phyloP scores from a whole-genome alignment of 2,888 invertebrate genomes.

The Bombylius major region DNA sequence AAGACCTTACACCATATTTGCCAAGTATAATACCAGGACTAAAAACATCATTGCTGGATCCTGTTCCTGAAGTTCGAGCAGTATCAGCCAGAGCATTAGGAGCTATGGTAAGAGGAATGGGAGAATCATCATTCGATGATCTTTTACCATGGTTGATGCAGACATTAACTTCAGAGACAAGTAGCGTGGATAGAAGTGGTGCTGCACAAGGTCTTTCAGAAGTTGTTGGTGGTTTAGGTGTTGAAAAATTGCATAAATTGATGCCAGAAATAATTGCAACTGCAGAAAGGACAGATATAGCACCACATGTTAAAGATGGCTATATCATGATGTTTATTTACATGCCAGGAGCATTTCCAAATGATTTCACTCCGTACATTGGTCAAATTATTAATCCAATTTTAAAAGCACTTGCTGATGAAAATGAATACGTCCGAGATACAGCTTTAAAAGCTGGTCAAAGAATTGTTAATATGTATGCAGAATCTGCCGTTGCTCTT shows the following conservation, averaged over 20 bases:
- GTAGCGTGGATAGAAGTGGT: constrained; percentile 90
- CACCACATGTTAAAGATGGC: constrained; percentile 96
- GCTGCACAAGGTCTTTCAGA: constrained; percentile 96
- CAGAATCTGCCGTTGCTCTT: constrained; percentile 85
- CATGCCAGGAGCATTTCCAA: constrained; percentile 93
- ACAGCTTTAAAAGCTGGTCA: constrained; percentile 95
- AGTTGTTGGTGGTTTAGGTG: constrained; percentile 91
- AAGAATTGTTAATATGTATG: constrained; percentile 90
- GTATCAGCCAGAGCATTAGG: constrained; percentile 94
- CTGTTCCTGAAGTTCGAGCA: constrained; percentile 93
- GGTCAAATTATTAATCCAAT: constrained; percentile 96
- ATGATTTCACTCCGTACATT: constrained; percentile 90
- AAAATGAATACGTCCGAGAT: constrained; percentile 96
- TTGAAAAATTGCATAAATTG: constrained; percentile 85
- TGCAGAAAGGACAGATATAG: constrained; percentile 83
- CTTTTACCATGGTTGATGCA: constrained; percentile 97
- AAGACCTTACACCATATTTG: constrained; percentile 92
- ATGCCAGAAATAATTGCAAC: constrained; percentile 96
- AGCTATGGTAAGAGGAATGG: constrained; percentile 96
- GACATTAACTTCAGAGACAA: constrained; percentile 87
- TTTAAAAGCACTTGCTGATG: constrained; percentile 93
- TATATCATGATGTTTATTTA: constrained; percentile 99
- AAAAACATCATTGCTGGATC: constrained; percentile 90
- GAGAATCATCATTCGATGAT: constrained; percentile 90
- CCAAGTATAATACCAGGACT: constrained; percentile 93